Base-by-base conservation (phyloP, 2,113 vertebrate species). In the Danionella cerebrum region DNA sequence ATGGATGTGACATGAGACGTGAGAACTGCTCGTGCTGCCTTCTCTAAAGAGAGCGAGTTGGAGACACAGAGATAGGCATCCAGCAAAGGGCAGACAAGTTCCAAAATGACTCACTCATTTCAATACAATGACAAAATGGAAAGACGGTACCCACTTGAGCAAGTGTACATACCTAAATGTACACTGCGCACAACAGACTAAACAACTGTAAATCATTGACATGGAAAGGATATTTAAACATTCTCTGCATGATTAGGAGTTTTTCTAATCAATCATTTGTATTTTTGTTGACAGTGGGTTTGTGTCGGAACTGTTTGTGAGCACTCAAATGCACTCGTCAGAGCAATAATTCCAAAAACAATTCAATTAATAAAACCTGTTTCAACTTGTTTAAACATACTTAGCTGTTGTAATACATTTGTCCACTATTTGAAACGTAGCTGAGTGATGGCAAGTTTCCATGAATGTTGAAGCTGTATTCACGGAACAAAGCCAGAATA, bases 71-170 rank as follows among this genome's bases (percentile, higher is more conserved):
- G 19, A 58, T 38, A 67, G 33, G 45, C 36, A 54, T 25, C 55
- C 41, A 48, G 42, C 12, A 63, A 50, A 39, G 24, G 42, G 41
- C 55, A 51, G 35, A 63, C 8, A 14, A 62, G 57, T 44, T 72
- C 27, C 25, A 44, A 52, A 48, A 38, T 66, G 74, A 70, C 35
- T 73, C 54, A 70, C 6, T 69, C 47, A 55, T 73, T 70, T 67
- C 38, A 48, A 12, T 24, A 50, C 21, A 35, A 27, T 72, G 38
- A 72, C 57, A 44, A 35, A 64, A 59, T 68, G 29, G 21, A 67
- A 67, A 70, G 18, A 41, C 1, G 35, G 21, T 13, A 54, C 60
- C 5, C n/a, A 19, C 47, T 35, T 39, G 38, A 22, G 47, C 12
- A 36, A 39, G 45, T 58, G 21, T 55, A 38, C 31, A 36, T 58